A percentile compares a stretch with the other conserved stretches of the same genome.
Conservation (phyloP, 2,888 invertebrate genomes). For the Heterodera filipjevi region DNA sequence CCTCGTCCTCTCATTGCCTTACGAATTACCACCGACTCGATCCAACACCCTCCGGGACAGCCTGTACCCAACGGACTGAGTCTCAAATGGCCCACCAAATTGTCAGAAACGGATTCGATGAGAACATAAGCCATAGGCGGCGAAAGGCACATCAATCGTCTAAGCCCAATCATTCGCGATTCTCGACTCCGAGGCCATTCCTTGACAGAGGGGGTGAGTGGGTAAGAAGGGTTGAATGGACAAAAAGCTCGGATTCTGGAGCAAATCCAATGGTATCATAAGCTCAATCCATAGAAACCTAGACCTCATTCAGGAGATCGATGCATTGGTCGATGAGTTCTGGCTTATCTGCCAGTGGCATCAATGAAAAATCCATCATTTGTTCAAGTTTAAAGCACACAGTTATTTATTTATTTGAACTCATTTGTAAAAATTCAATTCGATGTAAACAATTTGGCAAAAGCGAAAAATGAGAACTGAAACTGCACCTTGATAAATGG, state of each 20-base stretch:
- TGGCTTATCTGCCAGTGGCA: constrained; percentile 41
- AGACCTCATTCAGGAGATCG: constrained; percentile 51
- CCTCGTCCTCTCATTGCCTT: constrained; percentile 55
- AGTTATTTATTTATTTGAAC: neutral
- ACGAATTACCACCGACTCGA: constrained; percentile 52
- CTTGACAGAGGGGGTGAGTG: no score
- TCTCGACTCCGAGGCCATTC: constrained; percentile 41
- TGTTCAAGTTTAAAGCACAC: neutral
- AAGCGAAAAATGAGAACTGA: constrained; percentile 10
- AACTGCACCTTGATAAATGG: neutral
- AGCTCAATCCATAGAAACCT: no score
- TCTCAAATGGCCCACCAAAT: constrained; percentile 51
- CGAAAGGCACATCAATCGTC: constrained; percentile 18
- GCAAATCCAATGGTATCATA: no score
- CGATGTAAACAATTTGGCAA: constrained; percentile 16
- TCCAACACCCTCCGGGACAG: constrained; percentile 43
- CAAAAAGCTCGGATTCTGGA: no score
- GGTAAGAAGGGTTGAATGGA: no score
- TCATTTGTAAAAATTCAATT: constrained; percentile 4
- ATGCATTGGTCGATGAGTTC: constrained; percentile 47
- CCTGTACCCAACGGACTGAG: constrained; percentile 49
- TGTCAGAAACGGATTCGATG: constrained; percentile 31
- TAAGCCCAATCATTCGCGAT: constrained; percentile 32
- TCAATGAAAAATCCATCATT: constrained; percentile 26
- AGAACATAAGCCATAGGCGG: constrained; percentile 57